Conservation (phyloP, 92 coral and sea anemone species). For the Parazoanthus darwini region DNA sequence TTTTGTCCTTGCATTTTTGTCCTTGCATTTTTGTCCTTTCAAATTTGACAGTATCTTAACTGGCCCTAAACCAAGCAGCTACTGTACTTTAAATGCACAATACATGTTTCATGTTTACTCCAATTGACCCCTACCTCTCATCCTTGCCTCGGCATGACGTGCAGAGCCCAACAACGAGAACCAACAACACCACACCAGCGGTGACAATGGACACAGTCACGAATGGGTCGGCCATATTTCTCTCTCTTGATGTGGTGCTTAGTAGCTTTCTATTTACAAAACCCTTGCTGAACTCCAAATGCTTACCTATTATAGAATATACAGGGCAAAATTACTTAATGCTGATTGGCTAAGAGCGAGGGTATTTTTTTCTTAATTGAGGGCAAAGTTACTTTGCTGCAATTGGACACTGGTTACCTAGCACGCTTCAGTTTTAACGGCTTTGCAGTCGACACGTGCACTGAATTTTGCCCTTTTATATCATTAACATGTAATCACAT, state of each 20-base stretch:
- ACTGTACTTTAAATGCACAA: background rate
- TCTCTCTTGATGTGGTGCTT: background rate
- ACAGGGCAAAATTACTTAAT: too few species aligned
- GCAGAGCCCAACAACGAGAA: slow-evolving; percentile 24
- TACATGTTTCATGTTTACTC: background rate
- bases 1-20: too few species aligned
- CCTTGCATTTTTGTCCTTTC: background rate
- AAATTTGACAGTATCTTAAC: background rate
- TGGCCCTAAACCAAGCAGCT: background rate
- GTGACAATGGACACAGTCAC: background rate
- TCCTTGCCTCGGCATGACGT: slow-evolving; percentile 12
- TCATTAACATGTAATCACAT: too few species aligned
- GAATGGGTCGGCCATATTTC: slow-evolving; percentile 7
- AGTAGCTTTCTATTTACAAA: slow-evolving; percentile 14
- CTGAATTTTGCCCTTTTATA: too few species aligned
- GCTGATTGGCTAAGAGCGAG: too few species aligned
- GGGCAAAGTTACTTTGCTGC: too few species aligned
- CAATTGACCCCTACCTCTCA: background rate
- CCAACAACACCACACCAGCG: slow-evolving; percentile 24
- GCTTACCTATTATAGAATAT: slow-evolving; percentile 1
- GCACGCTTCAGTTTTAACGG: too few species aligned
- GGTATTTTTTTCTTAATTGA: too few species aligned
- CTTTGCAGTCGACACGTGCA: too few species aligned
- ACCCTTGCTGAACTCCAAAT: background rate
- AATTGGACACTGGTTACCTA: too few species aligned